phyloP scores from a whole-genome alignment of 1,140 invertebrate species.

The Panagrolaimus sp. region DNA sequence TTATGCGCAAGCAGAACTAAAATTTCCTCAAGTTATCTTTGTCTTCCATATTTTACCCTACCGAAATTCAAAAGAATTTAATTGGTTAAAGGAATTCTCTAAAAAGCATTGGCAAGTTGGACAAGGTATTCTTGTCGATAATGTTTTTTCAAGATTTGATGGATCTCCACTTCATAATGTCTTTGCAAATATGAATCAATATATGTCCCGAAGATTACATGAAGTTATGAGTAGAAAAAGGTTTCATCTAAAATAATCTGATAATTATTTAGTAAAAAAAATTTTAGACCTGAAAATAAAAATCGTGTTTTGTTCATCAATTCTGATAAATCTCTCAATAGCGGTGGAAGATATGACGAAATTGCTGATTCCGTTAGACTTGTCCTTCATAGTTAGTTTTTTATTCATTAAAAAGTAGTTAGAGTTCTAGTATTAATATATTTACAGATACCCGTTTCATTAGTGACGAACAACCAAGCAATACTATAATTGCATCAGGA shows the following conservation, averaged over 20 bases:
- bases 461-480: neutral
- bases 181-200: slow-evolving; percentile 24
- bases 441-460: neutral
- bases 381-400: slow-evolving; percentile 11
- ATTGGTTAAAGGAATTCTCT: slow-evolving; percentile 19
- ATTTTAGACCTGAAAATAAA: slow-evolving; percentile 11
- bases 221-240: slow-evolving; percentile 9
- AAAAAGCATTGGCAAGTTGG: slow-evolving; percentile 16
- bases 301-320: neutral
- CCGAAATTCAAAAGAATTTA: slow-evolving; percentile 17
- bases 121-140: slow-evolving; percentile 23
- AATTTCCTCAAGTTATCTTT: slow-evolving; percentile 22
- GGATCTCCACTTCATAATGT: neutral
- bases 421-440: too few species aligned
- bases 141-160: slow-evolving; percentile 11
- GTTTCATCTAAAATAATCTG: neutral
- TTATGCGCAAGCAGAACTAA: neutral
- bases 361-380: slow-evolving; percentile 8
- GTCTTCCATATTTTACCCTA: slow-evolving; percentile 21
- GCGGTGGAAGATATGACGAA: neutral
- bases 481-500: neutral
- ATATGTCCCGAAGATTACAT: slow-evolving; percentile 22
- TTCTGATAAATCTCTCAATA: slow-evolving; percentile 10
- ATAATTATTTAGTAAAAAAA: neutral
- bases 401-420: neutral